Conservation (phyloP, 2,113 vertebrate species). For the Dasyprocta punctata region DNA sequence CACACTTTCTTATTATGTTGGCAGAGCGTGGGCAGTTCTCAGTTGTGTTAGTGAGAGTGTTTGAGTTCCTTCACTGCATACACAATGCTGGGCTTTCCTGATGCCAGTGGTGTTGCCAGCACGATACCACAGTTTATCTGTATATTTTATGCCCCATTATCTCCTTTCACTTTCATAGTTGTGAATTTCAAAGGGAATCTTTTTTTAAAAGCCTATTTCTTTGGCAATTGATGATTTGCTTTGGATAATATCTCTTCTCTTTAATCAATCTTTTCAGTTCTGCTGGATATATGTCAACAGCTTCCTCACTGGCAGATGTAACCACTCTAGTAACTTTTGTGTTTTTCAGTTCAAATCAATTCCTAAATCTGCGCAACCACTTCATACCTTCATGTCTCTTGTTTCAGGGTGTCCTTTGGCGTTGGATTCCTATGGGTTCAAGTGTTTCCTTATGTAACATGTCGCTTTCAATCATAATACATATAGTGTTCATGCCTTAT, state of each 20-base stretch:
- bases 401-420: not conserved
- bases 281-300: not conserved
- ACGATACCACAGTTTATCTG: not conserved
- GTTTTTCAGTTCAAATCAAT: not conserved
- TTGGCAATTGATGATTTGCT: not conserved
- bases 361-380: not conserved
- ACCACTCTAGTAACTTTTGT: not conserved
- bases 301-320: not conserved
- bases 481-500: not conserved
- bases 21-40: not conserved
- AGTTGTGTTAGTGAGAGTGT: not conserved
- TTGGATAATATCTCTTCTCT: not conserved
- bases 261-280: not conserved
- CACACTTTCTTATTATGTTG: not conserved
- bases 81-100: not conserved
- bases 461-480: not conserved
- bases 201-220: slow-evolving; percentile 1
- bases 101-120: too few species aligned
- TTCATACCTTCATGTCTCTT: too few species aligned
- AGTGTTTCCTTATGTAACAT: not conserved
- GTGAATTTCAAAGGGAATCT: not conserved
- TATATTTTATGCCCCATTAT: not conserved
- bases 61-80: not conserved
- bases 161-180: not conserved
- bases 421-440: not conserved